Conservation (phyloP, 2,888 invertebrate genomes). For the Dryobotodes eremita region DNA sequence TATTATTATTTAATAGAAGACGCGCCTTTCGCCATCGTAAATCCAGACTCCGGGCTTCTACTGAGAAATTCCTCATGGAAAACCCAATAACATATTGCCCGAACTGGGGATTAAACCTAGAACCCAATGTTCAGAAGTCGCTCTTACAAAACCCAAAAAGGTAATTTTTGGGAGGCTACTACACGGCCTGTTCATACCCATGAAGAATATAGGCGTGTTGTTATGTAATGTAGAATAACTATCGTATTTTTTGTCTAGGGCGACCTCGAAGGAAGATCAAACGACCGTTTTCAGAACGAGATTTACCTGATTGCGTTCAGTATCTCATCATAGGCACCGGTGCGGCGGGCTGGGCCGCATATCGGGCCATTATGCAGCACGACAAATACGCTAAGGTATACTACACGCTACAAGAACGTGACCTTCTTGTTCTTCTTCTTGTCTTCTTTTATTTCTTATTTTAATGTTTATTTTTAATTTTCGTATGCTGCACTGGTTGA, state of each 20-base stretch:
- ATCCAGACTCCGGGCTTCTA: neutral
- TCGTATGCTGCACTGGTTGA: too few relatives aligned
- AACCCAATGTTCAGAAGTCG: neutral
- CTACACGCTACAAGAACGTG: neutral
- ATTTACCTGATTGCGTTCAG: slow-evolving; percentile 85
- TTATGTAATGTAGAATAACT: neutral
- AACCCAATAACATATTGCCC: neutral
- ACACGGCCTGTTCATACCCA: neutral
- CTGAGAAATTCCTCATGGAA: too few relatives aligned
- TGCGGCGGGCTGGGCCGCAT: slow-evolving; percentile 85
- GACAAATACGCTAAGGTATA: slow-evolving; percentile 84
- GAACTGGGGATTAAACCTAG: neutral
- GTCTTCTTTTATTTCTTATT: too few relatives aligned
- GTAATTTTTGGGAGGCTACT: too few relatives aligned
- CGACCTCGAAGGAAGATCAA: slow-evolving; percentile 80
- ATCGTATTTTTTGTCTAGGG: slow-evolving; percentile 71
- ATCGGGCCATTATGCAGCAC: slow-evolving; percentile 81
- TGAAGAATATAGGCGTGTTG: neutral
- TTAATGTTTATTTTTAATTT: too few relatives aligned
- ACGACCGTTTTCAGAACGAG: slow-evolving; percentile 76
- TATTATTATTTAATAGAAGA: neutral
- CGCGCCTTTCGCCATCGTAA: too few relatives aligned
- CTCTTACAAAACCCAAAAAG: neutral
- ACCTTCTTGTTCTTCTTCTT: neutral
- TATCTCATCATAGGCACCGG: slow-evolving; percentile 85